These are phyloP conservation scores for Gasterosteus nipponicus DNA, from an alignment of 2,113 vertebrate species.

Conservation along the genomic window DNA sequence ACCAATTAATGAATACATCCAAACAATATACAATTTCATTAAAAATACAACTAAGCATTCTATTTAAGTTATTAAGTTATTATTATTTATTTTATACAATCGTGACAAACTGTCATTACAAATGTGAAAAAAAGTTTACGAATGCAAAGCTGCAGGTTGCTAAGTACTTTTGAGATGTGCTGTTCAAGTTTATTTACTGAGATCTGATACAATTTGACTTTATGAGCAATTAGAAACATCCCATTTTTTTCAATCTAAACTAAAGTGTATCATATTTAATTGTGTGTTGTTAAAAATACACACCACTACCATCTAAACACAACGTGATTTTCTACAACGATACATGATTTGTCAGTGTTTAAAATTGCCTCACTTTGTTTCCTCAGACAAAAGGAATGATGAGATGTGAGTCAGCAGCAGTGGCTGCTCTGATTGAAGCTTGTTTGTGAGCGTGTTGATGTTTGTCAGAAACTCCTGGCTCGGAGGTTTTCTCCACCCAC, in stretches of 20 bases:
- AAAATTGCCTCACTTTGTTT: neutral
- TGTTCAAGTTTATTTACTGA: neutral
- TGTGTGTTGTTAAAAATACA: neutral
- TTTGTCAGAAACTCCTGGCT: conserved; percentile 29
- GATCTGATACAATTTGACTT: neutral
- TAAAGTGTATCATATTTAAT: neutral
- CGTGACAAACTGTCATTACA: neutral
- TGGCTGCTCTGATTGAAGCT: conserved; percentile 1
- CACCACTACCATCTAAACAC: neutral
- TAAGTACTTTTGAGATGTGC: neutral
- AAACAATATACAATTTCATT: neutral
- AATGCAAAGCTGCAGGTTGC: too few relatives aligned
- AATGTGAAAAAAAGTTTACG: too few relatives aligned
- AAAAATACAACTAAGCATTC: neutral
- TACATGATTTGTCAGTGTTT: neutral
- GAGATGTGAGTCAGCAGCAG: conserved; percentile 6
- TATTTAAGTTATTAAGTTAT: neutral
- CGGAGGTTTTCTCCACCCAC: conserved; percentile 6
- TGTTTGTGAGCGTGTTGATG: conserved; percentile 12
- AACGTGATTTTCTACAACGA: neutral
- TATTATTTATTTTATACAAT: too few relatives aligned
- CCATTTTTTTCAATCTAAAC: neutral
- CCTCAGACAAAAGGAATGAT: neutral
- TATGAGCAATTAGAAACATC: neutral
- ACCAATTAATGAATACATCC: neutral